Percentiles rank a stretch among this genome's conserved stretches.
phyloP scores from a whole-genome alignment of 2,797 vertebrate species.

The Sebastes reedi region DNA sequence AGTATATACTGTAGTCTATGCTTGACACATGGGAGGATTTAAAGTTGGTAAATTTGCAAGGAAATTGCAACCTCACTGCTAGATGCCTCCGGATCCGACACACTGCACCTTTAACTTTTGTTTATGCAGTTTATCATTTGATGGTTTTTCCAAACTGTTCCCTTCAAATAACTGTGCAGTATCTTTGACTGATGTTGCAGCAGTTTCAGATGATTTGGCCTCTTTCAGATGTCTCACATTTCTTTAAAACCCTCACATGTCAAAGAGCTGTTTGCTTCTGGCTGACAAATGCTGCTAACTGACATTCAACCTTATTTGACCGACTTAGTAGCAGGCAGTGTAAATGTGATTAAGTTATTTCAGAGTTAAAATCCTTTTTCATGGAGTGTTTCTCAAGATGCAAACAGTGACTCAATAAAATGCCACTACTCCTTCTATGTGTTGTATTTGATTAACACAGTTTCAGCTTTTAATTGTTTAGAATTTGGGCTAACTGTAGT shows the following conservation, averaged over 20 bases:
- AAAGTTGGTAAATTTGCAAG: no score
- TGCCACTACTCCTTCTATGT: neutral
- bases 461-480: neutral
- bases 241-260: neutral
- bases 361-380: neutral
- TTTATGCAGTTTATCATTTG: neutral
- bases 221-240: neutral
- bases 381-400: neutral
- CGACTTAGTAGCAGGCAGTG: neutral
- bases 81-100: no score
- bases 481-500: neutral
- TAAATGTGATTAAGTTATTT: conserved; percentile 4
- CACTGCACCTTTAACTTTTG: neutral
- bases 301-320: conserved; percentile 12
- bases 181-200: neutral
- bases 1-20: no score
- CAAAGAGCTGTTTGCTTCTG: neutral
- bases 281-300: conserved; percentile 12
- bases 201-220: neutral
- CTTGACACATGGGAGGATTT: no score
- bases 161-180: neutral
- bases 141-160: neutral
- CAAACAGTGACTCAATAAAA: neutral
- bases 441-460: neutral
- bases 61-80: no score